Evolutionary conservation across 2,888 invertebrate genomes (phyloP), one percentile per base, ranked within the genome.

Genomic region (Eupeodes luniger): DNA sequence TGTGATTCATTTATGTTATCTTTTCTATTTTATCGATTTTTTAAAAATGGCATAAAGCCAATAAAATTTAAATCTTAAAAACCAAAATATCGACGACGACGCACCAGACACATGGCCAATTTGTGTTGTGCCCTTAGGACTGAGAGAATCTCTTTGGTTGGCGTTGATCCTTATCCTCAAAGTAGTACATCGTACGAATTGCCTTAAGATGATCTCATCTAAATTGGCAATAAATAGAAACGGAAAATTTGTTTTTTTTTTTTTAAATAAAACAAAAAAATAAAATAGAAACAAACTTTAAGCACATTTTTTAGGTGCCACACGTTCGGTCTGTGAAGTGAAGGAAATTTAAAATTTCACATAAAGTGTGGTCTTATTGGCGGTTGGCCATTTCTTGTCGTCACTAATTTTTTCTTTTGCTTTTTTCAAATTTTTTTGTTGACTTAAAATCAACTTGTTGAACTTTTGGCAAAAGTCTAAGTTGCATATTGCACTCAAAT

Each of bases 151-250:
- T 14, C 66, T 82, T 55, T 59, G 55, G n/a, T 69, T 55, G 76
- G 75, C 83, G 83, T 64, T 88, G 85, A 88, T 88, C 81, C 85
- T 67, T 81, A 75, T 81, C 81, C 59, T 27, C 69, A 84, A 75
- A 64, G 69, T 53, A 64, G 7, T 40, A 85, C 77, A 77, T 61
- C 77, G 3, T 40, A 81, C 78, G 81, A 62, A 85, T 85, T 88
- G 59, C 40, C 64, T 40, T 59, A 53, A 27, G 70, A 75, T 88
- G 88, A 88, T 85, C 84, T 88, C 88, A 88, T 72, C 88, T n/a
- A 40, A 19, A 34, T 47, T 81, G 64, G 53, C 77, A 75, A 64
- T 47, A 78, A 75, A 85, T 75, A 81, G 81, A 88, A 70, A 70
- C 55, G 40, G 40, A 51, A 19, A 40, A 69, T n/a, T n/a, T n/a